phyloP scores from a whole-genome alignment of 2,888 invertebrate species.

The Druceiella hillmani region DNA sequence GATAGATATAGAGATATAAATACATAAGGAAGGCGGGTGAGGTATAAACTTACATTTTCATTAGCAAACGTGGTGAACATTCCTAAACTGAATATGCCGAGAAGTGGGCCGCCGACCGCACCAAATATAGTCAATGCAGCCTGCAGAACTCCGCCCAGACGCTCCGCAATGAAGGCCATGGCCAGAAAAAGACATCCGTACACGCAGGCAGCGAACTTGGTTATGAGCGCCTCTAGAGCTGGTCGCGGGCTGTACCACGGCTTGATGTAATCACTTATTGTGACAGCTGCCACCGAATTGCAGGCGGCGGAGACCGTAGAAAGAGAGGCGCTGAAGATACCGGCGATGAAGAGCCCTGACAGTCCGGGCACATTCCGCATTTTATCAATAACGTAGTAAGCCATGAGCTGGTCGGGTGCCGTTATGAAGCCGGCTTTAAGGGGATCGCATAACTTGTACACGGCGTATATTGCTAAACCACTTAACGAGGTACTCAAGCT shows the following conservation, averaged over 20 bases:
- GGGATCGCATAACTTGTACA: constrained; percentile 81
- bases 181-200: constrained; percentile 75
- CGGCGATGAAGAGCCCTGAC: constrained; percentile 84
- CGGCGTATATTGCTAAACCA: constrained; percentile 81
- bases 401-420: constrained; percentile 73
- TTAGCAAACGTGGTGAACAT: constrained; percentile 74
- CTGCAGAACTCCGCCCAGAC: constrained; percentile 83
- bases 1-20: too few species aligned
- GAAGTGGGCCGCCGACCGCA: constrained; percentile 80
- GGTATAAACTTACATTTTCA: constrained; percentile 59
- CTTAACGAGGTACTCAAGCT: constrained; percentile 70
- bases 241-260: not conserved
- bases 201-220: constrained; percentile 58
- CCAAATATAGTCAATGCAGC: constrained; percentile 83
- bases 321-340: constrained; percentile 86
- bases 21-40: too few species aligned
- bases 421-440: constrained; percentile 53
- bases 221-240: constrained; percentile 29
- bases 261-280: constrained; percentile 82
- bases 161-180: constrained; percentile 76
- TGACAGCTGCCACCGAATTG: constrained; percentile 86
- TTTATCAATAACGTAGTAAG: constrained; percentile 69
- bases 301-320: constrained; percentile 90
- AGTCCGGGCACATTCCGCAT: constrained; percentile 66
- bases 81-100: constrained; percentile 80